Evolutionary conservation across 2,797 vertebrate species (phyloP).

Genomic region (Pseudochirops cupreus): DNA sequence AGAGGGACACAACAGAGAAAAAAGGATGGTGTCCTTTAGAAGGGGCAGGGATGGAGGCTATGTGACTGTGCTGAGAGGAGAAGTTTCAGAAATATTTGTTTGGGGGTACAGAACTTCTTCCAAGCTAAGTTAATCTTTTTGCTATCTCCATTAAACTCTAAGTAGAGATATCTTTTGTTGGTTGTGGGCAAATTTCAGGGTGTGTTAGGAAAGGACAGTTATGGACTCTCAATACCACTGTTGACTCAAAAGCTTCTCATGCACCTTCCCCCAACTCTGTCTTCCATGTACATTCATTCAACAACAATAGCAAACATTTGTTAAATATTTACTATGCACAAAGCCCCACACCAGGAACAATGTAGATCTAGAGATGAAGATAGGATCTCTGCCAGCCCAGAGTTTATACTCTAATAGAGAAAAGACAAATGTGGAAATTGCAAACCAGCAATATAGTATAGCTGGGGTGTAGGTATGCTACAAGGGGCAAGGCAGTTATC

Average conservation of each 20-base stretch:
- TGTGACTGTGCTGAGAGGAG: neutral
- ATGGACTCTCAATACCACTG: neutral
- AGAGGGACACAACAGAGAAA: neutral
- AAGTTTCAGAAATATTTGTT: neutral
- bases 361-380: neutral
- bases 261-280: neutral
- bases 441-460: neutral
- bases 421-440: neutral
- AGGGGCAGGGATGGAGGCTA: neutral
- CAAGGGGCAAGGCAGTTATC: neutral
- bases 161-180: neutral
- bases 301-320: neutral
- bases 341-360: neutral
- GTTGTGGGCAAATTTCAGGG: neutral
- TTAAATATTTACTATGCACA: neutral
- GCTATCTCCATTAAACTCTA: neutral
- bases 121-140: neutral
- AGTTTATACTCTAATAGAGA: neutral
- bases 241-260: neutral
- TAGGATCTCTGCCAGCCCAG: neutral
- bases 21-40: neutral
- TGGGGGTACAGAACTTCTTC: neutral
- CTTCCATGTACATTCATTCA: neutral
- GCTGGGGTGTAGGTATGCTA: neutral
- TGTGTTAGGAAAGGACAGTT: neutral